Base-by-base conservation (phyloP, 1,140 invertebrate species). In the Atta cephalotes region DNA sequence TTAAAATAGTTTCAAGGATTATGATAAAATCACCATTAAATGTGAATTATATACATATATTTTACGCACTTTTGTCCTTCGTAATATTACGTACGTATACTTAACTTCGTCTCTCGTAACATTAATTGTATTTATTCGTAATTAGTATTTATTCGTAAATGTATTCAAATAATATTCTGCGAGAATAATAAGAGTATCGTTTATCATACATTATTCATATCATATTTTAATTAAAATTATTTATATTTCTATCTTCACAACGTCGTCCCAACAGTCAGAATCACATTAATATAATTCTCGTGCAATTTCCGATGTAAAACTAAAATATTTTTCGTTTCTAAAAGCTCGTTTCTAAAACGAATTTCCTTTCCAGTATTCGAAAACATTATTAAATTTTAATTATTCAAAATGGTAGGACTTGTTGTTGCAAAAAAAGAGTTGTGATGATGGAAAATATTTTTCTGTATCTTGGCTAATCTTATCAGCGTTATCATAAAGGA, bases 351-450 rank as follows among this genome's bases (percentile, higher is more conserved):
- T 51, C 16, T 31, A 25, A 9, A 10, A 31, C 56, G n/a, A 76
- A 35, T 62, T 12, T 74, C 60, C 28, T 62, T 31, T 14, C 25
- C 39, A 18, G 56, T 45, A 18, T 18, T 28, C 14, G 39, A 25
- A 49, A 45, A 62, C 28, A 76, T 85, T 78, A 85, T 85, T 62
- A 79, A 66, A 79, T 79, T 79, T 77, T 66, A 65, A 77, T 85
- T 66, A 85, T 85, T 85, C 80, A 84, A n/a, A 84, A 28, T 25
- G 25, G 1, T 76, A 60, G 56, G 45, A 76, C 72, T 84, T 63
- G 66, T 21, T 63, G 56, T n/a, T 18, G 62, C 21, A 28, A 72
- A 14, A 14, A 60, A 45, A 21, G 58, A 45, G 16, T 14, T 66
- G 68, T 21, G 79, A 76, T 39, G 35, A 82, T 66, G 39, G 70